Conservation (phyloP, 2,113 vertebrate species). For the Orthonyx spaldingii region DNA sequence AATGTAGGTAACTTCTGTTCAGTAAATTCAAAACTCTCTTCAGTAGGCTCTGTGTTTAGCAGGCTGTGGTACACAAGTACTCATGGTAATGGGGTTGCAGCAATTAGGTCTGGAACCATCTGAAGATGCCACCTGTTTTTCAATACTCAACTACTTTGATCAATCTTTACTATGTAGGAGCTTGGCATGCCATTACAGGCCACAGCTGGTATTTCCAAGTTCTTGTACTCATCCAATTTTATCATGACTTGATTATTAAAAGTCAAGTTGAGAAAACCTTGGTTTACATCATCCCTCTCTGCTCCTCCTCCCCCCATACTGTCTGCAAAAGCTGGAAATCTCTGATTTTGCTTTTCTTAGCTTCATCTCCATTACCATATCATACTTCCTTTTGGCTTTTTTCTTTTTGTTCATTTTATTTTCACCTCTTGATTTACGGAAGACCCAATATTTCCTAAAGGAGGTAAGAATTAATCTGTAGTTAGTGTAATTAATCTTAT, state of each 20-base stretch:
- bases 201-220: neutral
- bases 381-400: neutral
- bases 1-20: neutral
- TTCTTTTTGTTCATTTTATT: neutral
- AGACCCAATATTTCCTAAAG: neutral
- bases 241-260: neutral
- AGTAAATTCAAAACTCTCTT: neutral
- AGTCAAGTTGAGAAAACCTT: neutral
- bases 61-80: neutral
- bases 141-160: neutral
- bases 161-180: neutral
- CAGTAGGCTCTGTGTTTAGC: neutral
- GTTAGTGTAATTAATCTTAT: neutral
- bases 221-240: neutral
- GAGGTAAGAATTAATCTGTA: neutral
- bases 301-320: fast-evolving
- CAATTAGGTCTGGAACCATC: neutral
- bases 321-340: neutral
- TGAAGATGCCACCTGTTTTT: neutral
- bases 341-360: neutral
- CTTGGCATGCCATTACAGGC: neutral
- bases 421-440: neutral
- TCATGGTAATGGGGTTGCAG: neutral
- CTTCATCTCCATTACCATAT: neutral
- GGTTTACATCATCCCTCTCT: neutral